These are phyloP conservation scores for Caenorhabditis remanei DNA, from an alignment of 1,140 invertebrate species.

Conservation along the genomic window DNA sequence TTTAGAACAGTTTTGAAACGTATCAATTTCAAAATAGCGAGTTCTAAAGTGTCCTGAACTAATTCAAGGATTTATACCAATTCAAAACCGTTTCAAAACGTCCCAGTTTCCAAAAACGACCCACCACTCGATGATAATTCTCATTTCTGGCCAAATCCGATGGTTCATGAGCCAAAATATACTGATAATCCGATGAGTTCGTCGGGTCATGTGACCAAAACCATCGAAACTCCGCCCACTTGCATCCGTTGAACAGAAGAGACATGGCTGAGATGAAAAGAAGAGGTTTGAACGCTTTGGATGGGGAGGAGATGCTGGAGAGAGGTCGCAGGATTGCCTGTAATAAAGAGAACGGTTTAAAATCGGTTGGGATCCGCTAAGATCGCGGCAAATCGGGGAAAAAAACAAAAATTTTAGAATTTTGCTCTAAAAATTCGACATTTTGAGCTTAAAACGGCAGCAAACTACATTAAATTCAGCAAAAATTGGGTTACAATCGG, in stretches of 20 bases:
- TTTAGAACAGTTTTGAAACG: too few relatives aligned
- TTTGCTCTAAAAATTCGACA: too few relatives aligned
- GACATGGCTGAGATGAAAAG: slow-evolving; percentile 67
- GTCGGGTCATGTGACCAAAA: slow-evolving; percentile 54
- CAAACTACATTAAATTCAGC: too few relatives aligned
- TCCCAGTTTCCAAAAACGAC: neutral
- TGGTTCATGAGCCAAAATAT: slow-evolving; percentile 62
- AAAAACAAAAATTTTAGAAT: slow-evolving; percentile 66
- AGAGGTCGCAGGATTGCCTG: slow-evolving; percentile 66
- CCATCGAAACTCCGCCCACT: slow-evolving; percentile 72
- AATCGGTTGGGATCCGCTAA: slow-evolving; percentile 88
- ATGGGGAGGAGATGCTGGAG: slow-evolving; percentile 62
- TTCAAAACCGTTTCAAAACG: too few relatives aligned
- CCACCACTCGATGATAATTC: slow-evolving; percentile 60
- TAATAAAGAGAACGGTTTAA: slow-evolving; percentile 64
- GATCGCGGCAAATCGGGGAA: too few relatives aligned
- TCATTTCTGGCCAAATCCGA: slow-evolving; percentile 61
- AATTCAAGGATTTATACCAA: too few relatives aligned
- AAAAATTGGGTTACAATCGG: too few relatives aligned
- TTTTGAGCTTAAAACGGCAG: too few relatives aligned
- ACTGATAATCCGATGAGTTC: slow-evolving; percentile 48
- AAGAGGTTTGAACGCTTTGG: slow-evolving; percentile 62
- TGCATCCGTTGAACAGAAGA: slow-evolving; percentile 73
- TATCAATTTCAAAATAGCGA: too few relatives aligned
- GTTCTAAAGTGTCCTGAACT: too few relatives aligned